Evolutionary conservation across 2,113 vertebrate species (phyloP).

Genomic region (Capra hircus): DNA sequence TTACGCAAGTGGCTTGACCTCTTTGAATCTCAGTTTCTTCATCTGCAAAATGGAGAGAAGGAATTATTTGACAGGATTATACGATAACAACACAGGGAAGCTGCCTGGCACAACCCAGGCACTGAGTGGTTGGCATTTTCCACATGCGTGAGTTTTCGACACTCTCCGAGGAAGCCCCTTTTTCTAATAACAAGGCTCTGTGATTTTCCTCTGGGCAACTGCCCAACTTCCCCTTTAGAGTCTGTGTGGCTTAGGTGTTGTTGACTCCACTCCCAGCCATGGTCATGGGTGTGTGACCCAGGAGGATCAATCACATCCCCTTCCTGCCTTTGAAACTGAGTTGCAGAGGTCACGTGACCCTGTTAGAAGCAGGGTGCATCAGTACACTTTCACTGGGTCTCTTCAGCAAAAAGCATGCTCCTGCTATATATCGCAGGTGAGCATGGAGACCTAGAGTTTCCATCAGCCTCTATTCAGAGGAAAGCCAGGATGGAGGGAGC

Average conservation of each 20-base stretch:
- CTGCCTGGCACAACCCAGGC: not conserved
- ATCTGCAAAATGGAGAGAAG: not conserved
- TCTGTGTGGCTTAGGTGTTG: accelerated
- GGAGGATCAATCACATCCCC: not conserved
- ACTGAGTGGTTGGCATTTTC: not conserved
- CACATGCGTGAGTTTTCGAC: accelerated
- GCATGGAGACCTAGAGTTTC: accelerated
- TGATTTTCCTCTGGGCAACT: not conserved
- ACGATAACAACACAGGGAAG: accelerated
- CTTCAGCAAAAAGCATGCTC: not conserved
- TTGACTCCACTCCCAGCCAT: not conserved
- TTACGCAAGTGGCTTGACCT: not conserved
- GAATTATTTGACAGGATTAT: not conserved
- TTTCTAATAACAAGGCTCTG: accelerated
- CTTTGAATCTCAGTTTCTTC: not conserved
- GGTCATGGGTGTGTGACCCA: not conserved
- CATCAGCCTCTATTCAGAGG: not conserved
- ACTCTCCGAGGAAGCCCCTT: not conserved
- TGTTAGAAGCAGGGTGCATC: not conserved
- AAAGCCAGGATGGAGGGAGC: not conserved
- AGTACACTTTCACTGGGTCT: not conserved
- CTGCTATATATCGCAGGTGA: accelerated
- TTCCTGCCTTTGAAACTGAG: not conserved
- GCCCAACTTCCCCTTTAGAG: not conserved
- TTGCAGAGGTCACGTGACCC: not conserved